Conservation (phyloP, 1,140 invertebrate species). For the Semibalanus balanoides region DNA sequence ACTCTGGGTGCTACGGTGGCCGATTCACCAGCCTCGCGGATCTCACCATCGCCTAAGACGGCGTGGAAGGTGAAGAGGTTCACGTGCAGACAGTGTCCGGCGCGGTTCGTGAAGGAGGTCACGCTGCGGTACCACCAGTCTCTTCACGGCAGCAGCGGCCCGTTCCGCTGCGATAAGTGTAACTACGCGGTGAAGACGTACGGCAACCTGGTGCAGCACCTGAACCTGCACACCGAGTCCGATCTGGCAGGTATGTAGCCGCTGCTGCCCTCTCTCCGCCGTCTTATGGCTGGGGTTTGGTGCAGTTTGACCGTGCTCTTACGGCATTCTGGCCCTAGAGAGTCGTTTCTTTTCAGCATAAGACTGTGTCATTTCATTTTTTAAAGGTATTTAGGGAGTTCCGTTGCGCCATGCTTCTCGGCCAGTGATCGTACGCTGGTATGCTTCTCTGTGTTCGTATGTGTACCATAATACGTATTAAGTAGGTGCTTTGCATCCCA, state of each 20-base stretch:
- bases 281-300: too few relatives aligned
- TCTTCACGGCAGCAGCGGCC: constrained; percentile 48
- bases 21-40: neutral
- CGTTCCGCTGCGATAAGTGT: constrained; percentile 63
- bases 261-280: too few relatives aligned
- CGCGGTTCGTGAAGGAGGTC: constrained; percentile 49
- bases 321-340: too few relatives aligned
- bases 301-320: too few relatives aligned
- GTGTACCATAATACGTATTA: too few relatives aligned
- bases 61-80: constrained; percentile 27
- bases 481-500: too few relatives aligned
- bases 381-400: too few relatives aligned
- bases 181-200: constrained; percentile 64
- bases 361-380: too few relatives aligned
- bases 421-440: too few relatives aligned
- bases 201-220: constrained; percentile 58
- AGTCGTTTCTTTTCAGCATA: too few relatives aligned
- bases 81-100: constrained; percentile 48
- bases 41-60: neutral
- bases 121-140: constrained; percentile 56
- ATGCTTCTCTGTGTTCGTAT: too few relatives aligned
- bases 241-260: constrained; percentile 11
- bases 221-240: constrained; percentile 40
- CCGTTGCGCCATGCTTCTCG: too few relatives aligned
- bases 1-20: constrained; percentile 9